These are phyloP conservation scores for Clytia hemisphaerica DNA, from an alignment of 30 jellyfish, hydroid and myxozoan genomes.

Conservation along the genomic window DNA sequence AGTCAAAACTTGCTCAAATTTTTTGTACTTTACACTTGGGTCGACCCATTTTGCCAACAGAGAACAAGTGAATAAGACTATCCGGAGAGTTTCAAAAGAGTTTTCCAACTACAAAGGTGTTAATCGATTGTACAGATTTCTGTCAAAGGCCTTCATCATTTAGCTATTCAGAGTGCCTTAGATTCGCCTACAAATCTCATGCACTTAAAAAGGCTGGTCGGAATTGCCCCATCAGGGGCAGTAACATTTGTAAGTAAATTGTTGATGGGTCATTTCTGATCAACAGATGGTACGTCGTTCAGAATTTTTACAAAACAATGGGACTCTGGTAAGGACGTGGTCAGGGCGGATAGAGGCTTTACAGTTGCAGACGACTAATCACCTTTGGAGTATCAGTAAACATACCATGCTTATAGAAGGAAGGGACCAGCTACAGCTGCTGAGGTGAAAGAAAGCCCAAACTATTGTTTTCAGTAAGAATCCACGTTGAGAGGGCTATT, in stretches of 20 bases:
- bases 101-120: constrained; percentile 27
- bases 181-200: constrained; percentile 33
- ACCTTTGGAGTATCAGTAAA: too few species aligned
- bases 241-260: constrained; percentile 32
- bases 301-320: constrained; percentile 1
- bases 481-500: too few species aligned
- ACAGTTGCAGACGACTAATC: too few species aligned
- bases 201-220: constrained; percentile 29
- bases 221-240: too few species aligned
- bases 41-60: constrained; percentile 26
- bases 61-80: constrained; percentile 13
- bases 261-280: neutral
- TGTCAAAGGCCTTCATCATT: constrained; percentile 39
- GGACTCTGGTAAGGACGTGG: constrained; percentile 30
- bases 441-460: too few species aligned
- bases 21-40: constrained; percentile 25
- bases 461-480: too few species aligned
- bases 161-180: constrained; percentile 7
- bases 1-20: constrained; percentile 33
- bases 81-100: constrained; percentile 21
- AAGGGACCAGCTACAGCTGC: too few species aligned
- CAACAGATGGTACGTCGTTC: too few species aligned
- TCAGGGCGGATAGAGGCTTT: constrained; percentile 43
- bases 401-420: too few species aligned
- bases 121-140: constrained; percentile 35